phyloP scores from a whole-genome alignment of 2,888 invertebrate species.

The Rhaphigaster nebulosa region DNA sequence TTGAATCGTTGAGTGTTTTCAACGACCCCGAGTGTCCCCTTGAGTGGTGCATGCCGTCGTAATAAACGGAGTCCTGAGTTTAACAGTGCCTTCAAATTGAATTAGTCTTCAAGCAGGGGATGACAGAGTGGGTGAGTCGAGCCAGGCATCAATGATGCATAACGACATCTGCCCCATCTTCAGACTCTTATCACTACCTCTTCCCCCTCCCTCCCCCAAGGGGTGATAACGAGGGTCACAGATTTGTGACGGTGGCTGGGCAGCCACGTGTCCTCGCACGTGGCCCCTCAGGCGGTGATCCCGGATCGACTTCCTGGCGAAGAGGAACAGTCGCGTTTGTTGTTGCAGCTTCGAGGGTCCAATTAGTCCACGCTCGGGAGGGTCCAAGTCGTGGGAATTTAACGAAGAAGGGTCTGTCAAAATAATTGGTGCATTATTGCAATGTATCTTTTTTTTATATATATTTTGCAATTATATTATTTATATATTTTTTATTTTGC shows the following conservation, averaged over 20 bases:
- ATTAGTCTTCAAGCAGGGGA: conserved; percentile 20
- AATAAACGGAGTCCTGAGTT: background rate
- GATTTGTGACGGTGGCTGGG: conserved; percentile 41
- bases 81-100: background rate
- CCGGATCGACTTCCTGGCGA: conserved; percentile 22
- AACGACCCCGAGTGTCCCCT: background rate
- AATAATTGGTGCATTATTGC: background rate
- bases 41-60: background rate
- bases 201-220: background rate
- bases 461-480: too few relatives aligned
- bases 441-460: too few relatives aligned
- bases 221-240: conserved; percentile 8
- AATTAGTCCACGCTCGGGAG: conserved; percentile 13
- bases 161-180: conserved; percentile 39
- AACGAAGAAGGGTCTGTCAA: background rate
- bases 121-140: conserved; percentile 5
- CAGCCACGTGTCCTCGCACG: background rate
- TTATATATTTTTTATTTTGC: too few relatives aligned
- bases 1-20: conserved; percentile 4
- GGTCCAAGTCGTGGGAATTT: background rate
- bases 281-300: background rate
- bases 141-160: conserved; percentile 39
- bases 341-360: conserved; percentile 18
- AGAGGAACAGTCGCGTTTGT: conserved; percentile 29
- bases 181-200: background rate